Conservation (phyloP, 2,888 invertebrate genomes). For the Drosophila leonis region DNA sequence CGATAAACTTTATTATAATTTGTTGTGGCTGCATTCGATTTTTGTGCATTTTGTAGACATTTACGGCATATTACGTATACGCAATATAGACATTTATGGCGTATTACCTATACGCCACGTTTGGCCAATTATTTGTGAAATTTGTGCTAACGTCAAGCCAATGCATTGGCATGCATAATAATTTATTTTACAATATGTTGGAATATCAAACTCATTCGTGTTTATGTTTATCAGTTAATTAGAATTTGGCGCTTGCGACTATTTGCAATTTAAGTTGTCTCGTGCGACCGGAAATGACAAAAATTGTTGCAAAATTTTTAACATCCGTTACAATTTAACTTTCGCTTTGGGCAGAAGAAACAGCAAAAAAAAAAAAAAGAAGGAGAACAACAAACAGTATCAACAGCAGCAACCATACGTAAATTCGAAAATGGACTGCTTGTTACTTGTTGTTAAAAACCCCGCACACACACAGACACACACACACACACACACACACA, state of each 20-base stretch:
- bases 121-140: constrained; percentile 28
- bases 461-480: constrained; percentile 14
- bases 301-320: constrained; percentile 56
- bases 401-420: constrained; percentile 18
- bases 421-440: constrained; percentile 54
- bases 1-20: constrained; percentile 78
- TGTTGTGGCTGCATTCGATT: constrained; percentile 55
- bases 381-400: background rate
- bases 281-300: constrained; percentile 54
- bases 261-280: constrained; percentile 51
- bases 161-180: constrained; percentile 50
- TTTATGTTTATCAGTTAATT: constrained; percentile 72
- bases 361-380: background rate
- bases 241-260: constrained; percentile 54
- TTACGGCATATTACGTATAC: constrained; percentile 49
- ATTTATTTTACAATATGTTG: constrained; percentile 48
- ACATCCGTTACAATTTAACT: constrained; percentile 76
- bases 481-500: constrained; percentile 6
- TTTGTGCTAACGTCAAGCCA: constrained; percentile 43
- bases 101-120: constrained; percentile 44
- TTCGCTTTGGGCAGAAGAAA: constrained; percentile 38
- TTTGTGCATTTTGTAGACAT: constrained; percentile 20
- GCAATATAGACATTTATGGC: constrained; percentile 33
- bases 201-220: constrained; percentile 35
- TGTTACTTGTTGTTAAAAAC: constrained; percentile 53